phyloP scores from a whole-genome alignment of 2,113 vertebrate genomes.

The Platycercus adscitus region DNA sequence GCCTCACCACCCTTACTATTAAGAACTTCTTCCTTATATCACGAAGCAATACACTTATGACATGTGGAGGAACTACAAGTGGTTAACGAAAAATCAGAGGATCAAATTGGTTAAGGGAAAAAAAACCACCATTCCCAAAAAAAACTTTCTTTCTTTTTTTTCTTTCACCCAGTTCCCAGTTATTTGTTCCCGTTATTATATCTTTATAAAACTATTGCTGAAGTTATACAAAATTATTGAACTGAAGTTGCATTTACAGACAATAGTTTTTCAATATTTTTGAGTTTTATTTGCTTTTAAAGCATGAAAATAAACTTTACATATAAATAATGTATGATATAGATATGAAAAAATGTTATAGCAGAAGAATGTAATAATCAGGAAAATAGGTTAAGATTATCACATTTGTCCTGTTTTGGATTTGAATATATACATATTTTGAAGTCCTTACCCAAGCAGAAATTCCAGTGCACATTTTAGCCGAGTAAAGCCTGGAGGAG shows the following conservation, averaged over 20 bases:
- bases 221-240: neutral
- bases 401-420: neutral
- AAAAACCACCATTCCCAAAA: fast-evolving
- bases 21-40: neutral
- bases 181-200: neutral
- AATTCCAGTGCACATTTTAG: neutral
- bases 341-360: neutral
- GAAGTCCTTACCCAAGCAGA: neutral
- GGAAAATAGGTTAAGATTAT: neutral
- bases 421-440: constrained; percentile 14
- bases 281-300: neutral
- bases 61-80: neutral
- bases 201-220: neutral
- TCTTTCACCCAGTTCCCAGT: neutral
- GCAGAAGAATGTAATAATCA: neutral
- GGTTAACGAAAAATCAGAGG: neutral
- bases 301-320: neutral
- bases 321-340: neutral
- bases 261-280: neutral
- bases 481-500: neutral
- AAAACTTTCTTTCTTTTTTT: neutral
- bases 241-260: neutral
- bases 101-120: neutral
- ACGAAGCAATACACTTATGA: neutral
- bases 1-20: neutral